A percentile compares a stretch with the other conserved stretches of the same genome.
Evolutionary conservation across 2,888 invertebrate genomes (phyloP).

Genomic region (Meliscaeva auricollis): DNA sequence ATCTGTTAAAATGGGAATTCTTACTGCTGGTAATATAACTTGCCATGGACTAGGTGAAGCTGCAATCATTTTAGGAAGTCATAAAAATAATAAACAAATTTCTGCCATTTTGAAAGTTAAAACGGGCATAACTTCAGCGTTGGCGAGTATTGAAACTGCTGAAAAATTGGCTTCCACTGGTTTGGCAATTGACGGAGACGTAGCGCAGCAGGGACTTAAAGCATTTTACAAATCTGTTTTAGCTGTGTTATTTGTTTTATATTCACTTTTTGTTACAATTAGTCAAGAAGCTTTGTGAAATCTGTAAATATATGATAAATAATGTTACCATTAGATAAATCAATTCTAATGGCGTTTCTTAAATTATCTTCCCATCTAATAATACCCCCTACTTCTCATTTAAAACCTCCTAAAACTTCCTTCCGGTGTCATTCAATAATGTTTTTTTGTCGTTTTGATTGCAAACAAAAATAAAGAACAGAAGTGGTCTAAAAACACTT

Average conservation of each 20-base stretch:
- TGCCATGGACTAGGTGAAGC: neutral
- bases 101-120: neutral
- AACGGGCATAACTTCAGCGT: neutral
- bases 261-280: neutral
- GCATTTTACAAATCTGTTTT: neutral
- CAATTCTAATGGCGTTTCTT: too few relatives aligned
- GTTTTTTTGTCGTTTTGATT: too few relatives aligned
- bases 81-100: neutral
- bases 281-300: neutral
- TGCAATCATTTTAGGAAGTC: neutral
- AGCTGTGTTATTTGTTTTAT: neutral
- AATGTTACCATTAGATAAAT: too few relatives aligned
- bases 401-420: too few relatives aligned
- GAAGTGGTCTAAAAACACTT: too few relatives aligned
- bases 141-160: neutral
- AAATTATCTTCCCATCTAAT: too few relatives aligned
- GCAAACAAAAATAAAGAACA: too few relatives aligned
- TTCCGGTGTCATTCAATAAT: too few relatives aligned
- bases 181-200: neutral
- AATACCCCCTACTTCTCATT: too few relatives aligned
- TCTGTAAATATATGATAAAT: too few relatives aligned
- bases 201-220: neutral
- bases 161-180: neutral
- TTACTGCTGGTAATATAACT: neutral
- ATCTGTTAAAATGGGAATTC: neutral